Conservation (phyloP, 2,888 invertebrate species). For the Marasmarcha lunaedactyla region DNA sequence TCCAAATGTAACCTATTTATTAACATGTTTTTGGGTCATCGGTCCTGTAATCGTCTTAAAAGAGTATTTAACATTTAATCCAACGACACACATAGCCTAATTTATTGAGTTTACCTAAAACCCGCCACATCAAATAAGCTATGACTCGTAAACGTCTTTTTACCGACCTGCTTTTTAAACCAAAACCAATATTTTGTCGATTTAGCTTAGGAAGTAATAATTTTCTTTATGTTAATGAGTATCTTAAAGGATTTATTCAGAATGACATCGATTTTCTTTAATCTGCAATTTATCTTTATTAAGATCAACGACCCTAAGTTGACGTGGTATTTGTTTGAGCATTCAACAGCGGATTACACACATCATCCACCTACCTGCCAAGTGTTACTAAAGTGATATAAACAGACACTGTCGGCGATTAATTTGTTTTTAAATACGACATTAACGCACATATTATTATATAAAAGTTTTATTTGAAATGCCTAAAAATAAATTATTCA, state of each 20-base stretch:
- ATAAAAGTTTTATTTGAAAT: too few relatives aligned
- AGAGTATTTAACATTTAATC: too few relatives aligned
- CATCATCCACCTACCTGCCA: constrained; percentile 17
- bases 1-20: too few relatives aligned
- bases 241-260: constrained; percentile 28
- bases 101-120: too few relatives aligned
- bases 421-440: too few relatives aligned
- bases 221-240: constrained; percentile 23
- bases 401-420: background rate
- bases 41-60: too few relatives aligned
- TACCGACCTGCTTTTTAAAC: background rate
- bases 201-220: background rate
- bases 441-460: too few relatives aligned
- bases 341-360: constrained; percentile 29
- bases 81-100: too few relatives aligned
- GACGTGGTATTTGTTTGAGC: constrained; percentile 23
- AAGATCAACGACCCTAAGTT: constrained; percentile 31
- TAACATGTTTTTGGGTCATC: too few relatives aligned
- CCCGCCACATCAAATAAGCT: too few relatives aligned
- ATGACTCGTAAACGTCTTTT: background rate
- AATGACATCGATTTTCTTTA: constrained; percentile 18
- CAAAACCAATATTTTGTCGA: background rate
- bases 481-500: too few relatives aligned
- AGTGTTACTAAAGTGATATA: constrained; percentile 1
- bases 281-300: constrained; percentile 46